A percentile compares a stretch with the other conserved stretches of the same genome.
These are phyloP conservation scores for Labeo catla DNA, from an alignment of 2,113 vertebrate genomes.

Conservation along the genomic window DNA sequence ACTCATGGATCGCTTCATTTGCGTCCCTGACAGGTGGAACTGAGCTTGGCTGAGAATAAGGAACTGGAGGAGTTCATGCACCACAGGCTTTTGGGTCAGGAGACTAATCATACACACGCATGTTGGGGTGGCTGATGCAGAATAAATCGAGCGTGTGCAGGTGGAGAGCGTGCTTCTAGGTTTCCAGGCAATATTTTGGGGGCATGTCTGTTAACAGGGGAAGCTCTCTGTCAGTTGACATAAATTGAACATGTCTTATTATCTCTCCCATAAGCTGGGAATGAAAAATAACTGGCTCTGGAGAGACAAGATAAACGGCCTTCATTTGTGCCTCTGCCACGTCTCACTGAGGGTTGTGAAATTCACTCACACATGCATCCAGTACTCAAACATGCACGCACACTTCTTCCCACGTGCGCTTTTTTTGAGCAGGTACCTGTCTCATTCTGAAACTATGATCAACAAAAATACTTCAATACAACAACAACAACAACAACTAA, in stretches of 20 bases:
- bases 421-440: neutral
- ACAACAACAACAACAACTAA: neutral
- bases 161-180: conserved; percentile 3
- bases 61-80: conserved; percentile 39
- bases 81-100: conserved; percentile 31
- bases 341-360: conserved; percentile 26
- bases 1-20: conserved; percentile 38
- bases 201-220: conserved; percentile 51
- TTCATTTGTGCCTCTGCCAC: conserved; percentile 58
- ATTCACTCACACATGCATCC: conserved; percentile 26
- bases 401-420: neutral
- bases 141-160: conserved; percentile 29
- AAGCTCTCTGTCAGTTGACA: conserved; percentile 63
- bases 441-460: conserved; percentile 5
- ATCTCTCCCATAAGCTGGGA: conserved; percentile 60
- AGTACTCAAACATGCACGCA: neutral
- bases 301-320: conserved; percentile 60
- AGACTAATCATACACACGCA: conserved; percentile 40
- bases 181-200: conserved; percentile 53
- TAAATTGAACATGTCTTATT: conserved; percentile 65
- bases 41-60: conserved; percentile 17
- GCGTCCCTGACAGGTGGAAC: conserved; percentile 40
- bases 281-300: conserved; percentile 63
- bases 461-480: neutral
- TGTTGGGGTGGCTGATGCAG: conserved; percentile 14